Conservation (phyloP, 2,113 vertebrate species). For the Chaetodon trifascialis region DNA sequence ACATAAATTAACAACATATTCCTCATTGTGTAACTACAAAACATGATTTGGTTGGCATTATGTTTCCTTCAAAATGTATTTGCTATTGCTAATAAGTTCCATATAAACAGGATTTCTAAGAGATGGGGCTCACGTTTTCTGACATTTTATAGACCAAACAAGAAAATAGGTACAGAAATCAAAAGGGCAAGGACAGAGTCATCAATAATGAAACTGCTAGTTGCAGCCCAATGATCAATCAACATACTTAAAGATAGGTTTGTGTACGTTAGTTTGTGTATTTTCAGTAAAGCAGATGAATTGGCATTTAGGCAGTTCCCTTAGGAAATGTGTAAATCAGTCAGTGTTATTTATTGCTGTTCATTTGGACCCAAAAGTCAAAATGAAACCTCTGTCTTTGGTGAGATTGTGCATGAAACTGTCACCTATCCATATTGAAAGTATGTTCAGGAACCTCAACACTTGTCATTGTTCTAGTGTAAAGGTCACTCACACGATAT, state of each 20-base stretch:
- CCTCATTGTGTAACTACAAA: no score
- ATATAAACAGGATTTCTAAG: no score
- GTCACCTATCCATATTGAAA: neutral
- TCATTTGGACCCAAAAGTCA: neutral
- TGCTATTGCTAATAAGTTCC: no score
- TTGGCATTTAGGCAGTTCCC: neutral
- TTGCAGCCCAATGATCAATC: neutral
- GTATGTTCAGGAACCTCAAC: neutral
- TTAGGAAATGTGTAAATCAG: neutral
- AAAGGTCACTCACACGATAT: constrained; percentile 39
- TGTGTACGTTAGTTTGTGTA: neutral
- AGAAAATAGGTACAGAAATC: neutral
- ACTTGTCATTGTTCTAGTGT: constrained; percentile 36
- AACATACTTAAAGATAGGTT: neutral
- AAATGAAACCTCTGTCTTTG: neutral
- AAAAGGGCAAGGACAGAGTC: no score
- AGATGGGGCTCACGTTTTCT: no score
- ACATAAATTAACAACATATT: no score
- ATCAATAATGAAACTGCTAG: neutral
- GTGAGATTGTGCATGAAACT: constrained; percentile 6
- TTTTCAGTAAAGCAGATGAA: neutral
- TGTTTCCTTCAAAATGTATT: no score
- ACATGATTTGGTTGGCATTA: no score
- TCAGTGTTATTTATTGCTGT: neutral
- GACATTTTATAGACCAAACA: neutral